phyloP scores from a whole-genome alignment of 2,797 vertebrate genomes.

The Iguana delicatissima region DNA sequence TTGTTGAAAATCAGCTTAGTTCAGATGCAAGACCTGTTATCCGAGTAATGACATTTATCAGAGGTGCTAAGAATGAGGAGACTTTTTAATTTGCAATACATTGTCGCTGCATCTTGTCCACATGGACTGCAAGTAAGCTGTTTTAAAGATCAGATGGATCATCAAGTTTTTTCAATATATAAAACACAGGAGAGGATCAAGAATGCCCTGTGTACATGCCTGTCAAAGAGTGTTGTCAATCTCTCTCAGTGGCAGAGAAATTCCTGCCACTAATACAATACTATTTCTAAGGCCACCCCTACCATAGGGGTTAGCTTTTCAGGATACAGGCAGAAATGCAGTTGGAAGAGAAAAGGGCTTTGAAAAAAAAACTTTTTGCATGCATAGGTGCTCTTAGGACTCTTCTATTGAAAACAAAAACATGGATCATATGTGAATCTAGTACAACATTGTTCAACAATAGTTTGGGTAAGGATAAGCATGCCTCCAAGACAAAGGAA shows the following conservation, averaged over 20 bases:
- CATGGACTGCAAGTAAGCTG: background rate
- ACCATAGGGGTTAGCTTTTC: background rate
- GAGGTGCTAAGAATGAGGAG: background rate
- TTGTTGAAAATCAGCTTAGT: background rate
- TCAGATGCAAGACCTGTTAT: background rate
- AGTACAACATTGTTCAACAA: background rate
- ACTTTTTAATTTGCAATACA: background rate
- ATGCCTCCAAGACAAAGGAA: background rate
- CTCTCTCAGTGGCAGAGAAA: background rate
- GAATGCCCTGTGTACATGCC: background rate
- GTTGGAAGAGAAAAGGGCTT: background rate
- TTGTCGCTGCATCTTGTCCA: background rate
- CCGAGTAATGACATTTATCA: background rate
- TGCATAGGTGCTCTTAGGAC: background rate
- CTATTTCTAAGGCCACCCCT: background rate
- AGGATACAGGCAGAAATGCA: background rate
- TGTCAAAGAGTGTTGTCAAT: background rate
- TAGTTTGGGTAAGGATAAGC: background rate
- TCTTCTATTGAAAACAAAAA: background rate
- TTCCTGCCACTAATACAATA: background rate
- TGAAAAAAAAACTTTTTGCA: background rate
- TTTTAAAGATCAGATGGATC: background rate
- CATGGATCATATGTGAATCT: background rate
- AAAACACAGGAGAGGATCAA: background rate
- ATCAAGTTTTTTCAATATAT: background rate